phyloP scores from a whole-genome alignment of 2,113 vertebrate species.

The Melanostigma gelatinosum region DNA sequence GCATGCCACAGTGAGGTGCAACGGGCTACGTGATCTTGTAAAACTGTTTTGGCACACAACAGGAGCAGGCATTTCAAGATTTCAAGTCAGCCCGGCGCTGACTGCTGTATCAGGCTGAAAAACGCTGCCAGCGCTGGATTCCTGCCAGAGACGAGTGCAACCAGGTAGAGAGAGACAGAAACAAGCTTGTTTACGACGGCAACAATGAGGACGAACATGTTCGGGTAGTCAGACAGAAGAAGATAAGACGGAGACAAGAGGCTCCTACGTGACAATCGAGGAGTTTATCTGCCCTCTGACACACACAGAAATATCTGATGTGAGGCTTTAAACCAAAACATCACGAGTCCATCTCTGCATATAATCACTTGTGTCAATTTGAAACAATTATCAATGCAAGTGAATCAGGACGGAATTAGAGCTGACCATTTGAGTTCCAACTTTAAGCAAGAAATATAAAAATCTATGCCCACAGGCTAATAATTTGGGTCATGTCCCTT shows the following conservation, averaged over 20 bases:
- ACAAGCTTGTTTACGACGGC: not conserved
- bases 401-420: too few species aligned
- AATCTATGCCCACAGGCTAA: too few species aligned
- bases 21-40: not conserved
- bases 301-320: not conserved
- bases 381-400: too few species aligned
- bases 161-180: slow-evolving; percentile 9
- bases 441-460: too few species aligned
- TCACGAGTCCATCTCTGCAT: not conserved
- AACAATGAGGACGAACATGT: slow-evolving; percentile 1
- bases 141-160: not conserved
- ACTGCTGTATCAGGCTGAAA: not conserved
- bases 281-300: slow-evolving; percentile 15
- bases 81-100: not conserved
- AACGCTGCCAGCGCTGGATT: not conserved
- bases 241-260: slow-evolving; percentile 39
- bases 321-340: not conserved
- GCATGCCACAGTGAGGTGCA: not conserved
- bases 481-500: not conserved
- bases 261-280: slow-evolving; percentile 4
- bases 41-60: not conserved
- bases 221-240: slow-evolving; percentile 16
- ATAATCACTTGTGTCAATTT: not conserved
- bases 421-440: too few species aligned
- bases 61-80: slow-evolving; percentile 1